phyloP scores from a whole-genome alignment of 2,113 vertebrate genomes.

The Dipodomys stephensi region DNA sequence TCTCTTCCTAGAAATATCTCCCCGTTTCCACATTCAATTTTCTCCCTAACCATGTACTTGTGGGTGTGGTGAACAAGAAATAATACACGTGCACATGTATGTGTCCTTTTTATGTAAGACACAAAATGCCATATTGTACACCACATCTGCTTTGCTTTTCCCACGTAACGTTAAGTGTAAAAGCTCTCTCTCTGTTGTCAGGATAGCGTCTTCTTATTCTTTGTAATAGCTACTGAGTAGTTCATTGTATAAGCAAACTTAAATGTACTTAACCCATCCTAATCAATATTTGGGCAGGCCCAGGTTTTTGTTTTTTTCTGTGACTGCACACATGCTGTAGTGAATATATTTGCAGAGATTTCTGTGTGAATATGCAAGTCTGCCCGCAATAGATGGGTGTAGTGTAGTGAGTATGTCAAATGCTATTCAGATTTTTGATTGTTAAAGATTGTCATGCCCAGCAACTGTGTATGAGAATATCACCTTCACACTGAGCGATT shows the following conservation, averaged over 20 bases:
- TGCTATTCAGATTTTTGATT: not conserved
- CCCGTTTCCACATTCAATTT: not conserved
- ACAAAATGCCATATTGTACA: not conserved
- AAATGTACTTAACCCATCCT: not conserved
- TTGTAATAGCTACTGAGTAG: not conserved
- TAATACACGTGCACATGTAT: not conserved
- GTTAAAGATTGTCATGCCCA: not conserved
- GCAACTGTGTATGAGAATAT: not conserved
- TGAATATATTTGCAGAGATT: slow-evolving; percentile 22
- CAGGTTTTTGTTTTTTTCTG: not conserved
- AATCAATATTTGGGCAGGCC: slow-evolving; percentile 43
- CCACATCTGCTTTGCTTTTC: slow-evolving; percentile 22
- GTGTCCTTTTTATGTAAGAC: not conserved
- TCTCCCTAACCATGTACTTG: slow-evolving; percentile 11
- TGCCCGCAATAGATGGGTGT: not conserved
- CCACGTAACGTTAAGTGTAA: slow-evolving; percentile 5
- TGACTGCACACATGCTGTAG: not conserved
- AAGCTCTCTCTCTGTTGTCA: not conserved
- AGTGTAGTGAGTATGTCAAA: not conserved
- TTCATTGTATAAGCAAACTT: not conserved
- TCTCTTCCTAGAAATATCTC: not conserved
- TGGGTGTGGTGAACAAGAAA: slow-evolving; percentile 36
- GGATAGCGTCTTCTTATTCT: not conserved
- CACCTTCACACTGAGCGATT: not conserved
- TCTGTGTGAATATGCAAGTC: not conserved